Base-by-base conservation (phyloP, 2,888 invertebrate species). In the Keiferia lycopersicella region DNA sequence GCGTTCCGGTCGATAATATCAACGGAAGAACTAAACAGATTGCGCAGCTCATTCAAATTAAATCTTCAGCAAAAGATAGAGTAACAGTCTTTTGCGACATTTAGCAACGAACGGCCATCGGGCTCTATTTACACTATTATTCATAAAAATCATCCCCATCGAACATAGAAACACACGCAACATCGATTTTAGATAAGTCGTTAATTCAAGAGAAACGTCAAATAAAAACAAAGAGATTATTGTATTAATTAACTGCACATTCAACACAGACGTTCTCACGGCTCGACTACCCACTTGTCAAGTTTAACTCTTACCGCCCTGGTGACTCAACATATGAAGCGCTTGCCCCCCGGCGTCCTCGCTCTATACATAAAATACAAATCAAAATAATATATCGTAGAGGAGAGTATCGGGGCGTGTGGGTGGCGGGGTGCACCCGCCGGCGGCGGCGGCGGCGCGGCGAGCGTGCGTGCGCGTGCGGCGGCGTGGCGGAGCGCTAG, bases 291-390 rank as follows among this genome's bases (percentile, higher is more conserved):
- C 91, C 91, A 90, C 81, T 85, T 86, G 86, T 87, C 86, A 87
- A 50, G 84, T 86, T 75, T 83, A 86, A 87, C 88, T 93, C 96
- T 97, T 96, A 97, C 97, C 97, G 96, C 97, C 97, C 96, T 98
- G 98, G 92, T 96, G 95, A 92, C 95, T 94, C 93, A 98, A 94
- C 94, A 95, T 95, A 92, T 96, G 95, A 93, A 97, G 93, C 86
- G 97, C 97, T 93, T 96, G 95, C 92, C 96, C 95, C 90, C 97
- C 98, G 87, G 96, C 94, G 87, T 98, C 97, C 94, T 97, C 96
- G 94, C 97, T 97, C 97, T 98, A 95, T 92, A 94, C 91, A 93
- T 91, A 91, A 92, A 91, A 92, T 88, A 91, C 84, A 91, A 91
- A 91, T 90, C 87, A 91, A 91, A 90, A 91, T 88, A 91, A 91